Conservation (phyloP, 2,797 vertebrate genomes). For the Xerus rutilus region DNA sequence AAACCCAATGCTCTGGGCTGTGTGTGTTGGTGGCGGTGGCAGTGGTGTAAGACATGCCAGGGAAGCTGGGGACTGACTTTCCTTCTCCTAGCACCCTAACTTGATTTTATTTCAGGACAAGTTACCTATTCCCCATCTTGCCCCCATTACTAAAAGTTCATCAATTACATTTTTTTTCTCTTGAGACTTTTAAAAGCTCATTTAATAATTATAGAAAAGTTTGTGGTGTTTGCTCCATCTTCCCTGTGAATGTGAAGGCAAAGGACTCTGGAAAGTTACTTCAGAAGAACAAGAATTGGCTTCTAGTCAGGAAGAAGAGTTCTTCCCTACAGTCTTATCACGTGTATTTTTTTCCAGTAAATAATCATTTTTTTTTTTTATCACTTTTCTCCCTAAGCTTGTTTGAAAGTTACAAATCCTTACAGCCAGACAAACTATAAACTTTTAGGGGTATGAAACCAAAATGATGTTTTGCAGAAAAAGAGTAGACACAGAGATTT, state of each 20-base stretch:
- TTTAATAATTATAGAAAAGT: background rate
- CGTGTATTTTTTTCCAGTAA: slow-evolving; percentile 25
- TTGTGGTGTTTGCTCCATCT: background rate
- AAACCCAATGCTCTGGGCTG: background rate
- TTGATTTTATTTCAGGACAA: background rate
- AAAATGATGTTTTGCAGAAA: background rate
- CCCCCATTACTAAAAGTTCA: background rate
- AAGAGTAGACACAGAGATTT: background rate
- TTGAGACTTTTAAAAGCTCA: background rate
- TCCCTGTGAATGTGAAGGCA: background rate
- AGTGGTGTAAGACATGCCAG: fast-evolving
- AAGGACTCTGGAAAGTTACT: background rate
- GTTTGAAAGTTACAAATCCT: slow-evolving; percentile 27
- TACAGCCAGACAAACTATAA: background rate
- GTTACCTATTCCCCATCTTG: background rate
- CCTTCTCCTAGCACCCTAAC: background rate
- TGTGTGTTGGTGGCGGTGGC: background rate
- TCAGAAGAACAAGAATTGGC: background rate
- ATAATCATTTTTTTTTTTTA: background rate
- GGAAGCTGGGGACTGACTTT: background rate
- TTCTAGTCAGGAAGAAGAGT: background rate
- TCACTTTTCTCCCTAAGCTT: background rate
- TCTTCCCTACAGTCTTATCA: background rate
- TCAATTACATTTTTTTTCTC: background rate
- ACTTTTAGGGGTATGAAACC: background rate